Base-by-base conservation (phyloP, 2,888 invertebrate species). In the Nemotelus pantherinus region DNA sequence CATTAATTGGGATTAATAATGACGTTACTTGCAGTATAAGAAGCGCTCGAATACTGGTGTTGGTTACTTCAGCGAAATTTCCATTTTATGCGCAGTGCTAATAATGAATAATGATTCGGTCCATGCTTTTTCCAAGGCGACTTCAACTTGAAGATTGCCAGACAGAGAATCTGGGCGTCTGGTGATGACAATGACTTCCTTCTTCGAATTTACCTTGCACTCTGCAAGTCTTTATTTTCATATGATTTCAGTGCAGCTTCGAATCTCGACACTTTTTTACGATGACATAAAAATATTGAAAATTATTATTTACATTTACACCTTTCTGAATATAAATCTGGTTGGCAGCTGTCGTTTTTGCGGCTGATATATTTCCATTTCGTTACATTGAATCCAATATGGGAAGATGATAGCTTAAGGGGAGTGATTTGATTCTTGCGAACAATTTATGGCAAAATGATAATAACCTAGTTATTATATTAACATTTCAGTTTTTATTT, bases 261-360 rank as follows among this genome's bases (percentile, higher is more conserved):
- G 55, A n/a, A 57, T 55, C 71, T 71, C 57, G 57, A 43, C 71
- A 44, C 71, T 53, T 71, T 25, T 71, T 71, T 55, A 57, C 71
- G 55, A 71, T 57, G 57, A n/a, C 43, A 10, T 55, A 71, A 57
- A 55, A 71, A 71, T 57, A 71, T 57, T 55, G n/a, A 71, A 25
- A 53, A 48, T 25, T 68, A 39, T 55, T 57, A 55, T 71, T 57
- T 57, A 71, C 71, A 71, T 57, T 71, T 57, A 55, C 57, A 57
- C 71, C 71, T 71, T 71, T 57, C 67, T 68, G 67, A n/a, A 68
- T 68, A 68, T 68, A 48, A 68, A 68, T 48, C 67, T 6, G n/a
- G 67, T 3, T 7, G 5, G n/a, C 4, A 58, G 25, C 10, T 4
- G 67, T 48, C 48, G 5, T 47, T 50, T 25, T 68, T 5, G 65